Conservation (phyloP, 1,140 invertebrate species). For the Littorina saxatilis region DNA sequence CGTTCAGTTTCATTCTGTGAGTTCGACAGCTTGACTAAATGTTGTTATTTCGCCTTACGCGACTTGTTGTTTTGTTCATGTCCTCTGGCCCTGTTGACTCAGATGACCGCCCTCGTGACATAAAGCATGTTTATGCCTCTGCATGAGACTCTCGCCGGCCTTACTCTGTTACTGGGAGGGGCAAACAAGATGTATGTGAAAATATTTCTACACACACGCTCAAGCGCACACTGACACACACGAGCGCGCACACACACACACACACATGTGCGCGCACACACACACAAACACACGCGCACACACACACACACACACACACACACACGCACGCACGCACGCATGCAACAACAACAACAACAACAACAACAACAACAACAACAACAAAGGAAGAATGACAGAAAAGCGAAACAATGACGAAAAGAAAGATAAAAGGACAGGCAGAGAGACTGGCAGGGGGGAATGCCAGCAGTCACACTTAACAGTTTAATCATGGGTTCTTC, state of each 20-base stretch:
- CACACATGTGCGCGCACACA: not conserved
- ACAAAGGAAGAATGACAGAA: not conserved
- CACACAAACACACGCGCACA: constrained; percentile 1
- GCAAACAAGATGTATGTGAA: not conserved
- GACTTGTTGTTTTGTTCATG: not conserved
- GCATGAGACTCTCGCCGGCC: not conserved
- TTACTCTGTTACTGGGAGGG: not conserved
- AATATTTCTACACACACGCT: not conserved
- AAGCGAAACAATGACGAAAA: not conserved
- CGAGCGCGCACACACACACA: not conserved
- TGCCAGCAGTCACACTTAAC: not conserved
- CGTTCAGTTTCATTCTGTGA: no score
- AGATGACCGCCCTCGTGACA: not conserved
- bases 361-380: no score
- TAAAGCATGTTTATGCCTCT: no score
- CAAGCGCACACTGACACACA: constrained; percentile 6
- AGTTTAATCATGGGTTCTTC: not conserved
- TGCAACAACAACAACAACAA: no score
- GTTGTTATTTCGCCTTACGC: not conserved
- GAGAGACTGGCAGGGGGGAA: not conserved
- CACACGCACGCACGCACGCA: not conserved
- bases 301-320: constrained; percentile 19
- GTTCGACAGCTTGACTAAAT: no score
- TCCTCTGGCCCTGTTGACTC: not conserved
- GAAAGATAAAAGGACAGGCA: not conserved